Base-by-base conservation (phyloP, 2,888 invertebrate species). In the Acanthosoma haemorrhoidale region DNA sequence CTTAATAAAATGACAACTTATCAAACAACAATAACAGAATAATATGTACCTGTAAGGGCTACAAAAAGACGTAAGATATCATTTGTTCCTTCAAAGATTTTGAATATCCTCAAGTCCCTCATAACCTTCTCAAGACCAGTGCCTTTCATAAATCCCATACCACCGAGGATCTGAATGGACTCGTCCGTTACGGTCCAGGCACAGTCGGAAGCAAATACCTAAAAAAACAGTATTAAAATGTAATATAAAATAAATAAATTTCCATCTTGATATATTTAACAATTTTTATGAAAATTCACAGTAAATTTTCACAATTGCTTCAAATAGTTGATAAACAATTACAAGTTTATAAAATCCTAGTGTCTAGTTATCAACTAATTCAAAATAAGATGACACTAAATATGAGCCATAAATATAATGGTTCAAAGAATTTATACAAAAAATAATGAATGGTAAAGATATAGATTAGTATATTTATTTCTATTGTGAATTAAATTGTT, bases 11-110 rank as follows among this genome's bases (percentile, higher is more conserved):
- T n/a, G n/a, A n/a, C n/a, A n/a, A n/a, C n/a, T n/a, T n/a, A n/a
- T n/a, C n/a, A n/a, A n/a, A n/a, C n/a, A n/a, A n/a, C n/a, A n/a
- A n/a, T n/a, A n/a, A n/a, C n/a, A n/a, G n/a, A n/a, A n/a, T n/a
- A 51, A 25, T 51, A 25, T 29, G 13, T 82, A 82, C 94, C 96
- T 36, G 97, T 97, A 15, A 99, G 85, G 15, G 97, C 94, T 63
- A 99, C 90, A 82, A 99, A 98, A 61, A 99, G 84, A 38, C 97
- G 84, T 75, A 99, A 85, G 80, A 99, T 96, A 79, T 99, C 99
- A 80, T 99, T 99, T 76, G 97, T 95, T 77, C 99, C 99, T 83
- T 99, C 99, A 81, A 99, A 99, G 79, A 99, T 99, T 79, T 97
- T 86, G 85, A 99, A 99, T 78, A 98, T 96, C 78, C 98, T 86